phyloP scores from a whole-genome alignment of 2,888 invertebrate species.

The Ennomos fuscantarius region DNA sequence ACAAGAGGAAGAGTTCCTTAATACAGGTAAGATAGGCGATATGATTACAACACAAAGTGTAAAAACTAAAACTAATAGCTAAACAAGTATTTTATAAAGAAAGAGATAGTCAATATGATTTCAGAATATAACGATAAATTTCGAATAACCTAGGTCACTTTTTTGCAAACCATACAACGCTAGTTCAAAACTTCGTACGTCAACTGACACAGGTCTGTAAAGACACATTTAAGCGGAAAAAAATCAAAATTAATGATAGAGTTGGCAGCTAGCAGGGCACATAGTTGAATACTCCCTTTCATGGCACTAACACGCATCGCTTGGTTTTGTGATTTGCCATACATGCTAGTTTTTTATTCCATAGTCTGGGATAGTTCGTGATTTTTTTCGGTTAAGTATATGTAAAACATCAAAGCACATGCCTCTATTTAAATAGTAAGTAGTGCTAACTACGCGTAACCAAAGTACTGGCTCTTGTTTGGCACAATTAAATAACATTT shows the following conservation, averaged over 20 bases:
- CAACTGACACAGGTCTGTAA: constrained; percentile 81
- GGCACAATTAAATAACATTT: too few species aligned
- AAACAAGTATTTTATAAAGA: too few species aligned
- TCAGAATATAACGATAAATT: too few species aligned
- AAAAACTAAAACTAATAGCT: too few species aligned
- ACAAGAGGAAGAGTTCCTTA: too few species aligned
- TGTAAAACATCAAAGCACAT: constrained; percentile 8
- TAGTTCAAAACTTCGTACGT: constrained; percentile 57
- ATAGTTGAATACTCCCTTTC: constrained; percentile 67
- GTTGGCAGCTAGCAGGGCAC: constrained; percentile 78
- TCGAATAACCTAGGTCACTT: background rate
- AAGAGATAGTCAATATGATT: too few species aligned
- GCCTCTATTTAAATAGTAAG: too few species aligned
- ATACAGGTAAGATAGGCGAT: too few species aligned
- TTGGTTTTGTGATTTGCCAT: constrained; percentile 52
- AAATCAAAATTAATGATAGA: constrained; percentile 84
- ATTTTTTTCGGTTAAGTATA: background rate
- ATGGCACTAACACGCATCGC: constrained; percentile 51
- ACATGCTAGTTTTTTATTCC: constrained; percentile 17
- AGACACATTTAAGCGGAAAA: constrained; percentile 82
- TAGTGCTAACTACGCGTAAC: too few species aligned
- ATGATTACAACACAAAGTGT: too few species aligned
- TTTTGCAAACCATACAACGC: constrained; percentile 59
- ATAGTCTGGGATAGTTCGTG: constrained; percentile 11
- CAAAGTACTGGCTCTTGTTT: too few species aligned